A percentile compares a stretch with the other conserved stretches of the same genome.
Evolutionary conservation across 92 coral and sea anemone species (phyloP).

Genomic region (Phenganax marumi): DNA sequence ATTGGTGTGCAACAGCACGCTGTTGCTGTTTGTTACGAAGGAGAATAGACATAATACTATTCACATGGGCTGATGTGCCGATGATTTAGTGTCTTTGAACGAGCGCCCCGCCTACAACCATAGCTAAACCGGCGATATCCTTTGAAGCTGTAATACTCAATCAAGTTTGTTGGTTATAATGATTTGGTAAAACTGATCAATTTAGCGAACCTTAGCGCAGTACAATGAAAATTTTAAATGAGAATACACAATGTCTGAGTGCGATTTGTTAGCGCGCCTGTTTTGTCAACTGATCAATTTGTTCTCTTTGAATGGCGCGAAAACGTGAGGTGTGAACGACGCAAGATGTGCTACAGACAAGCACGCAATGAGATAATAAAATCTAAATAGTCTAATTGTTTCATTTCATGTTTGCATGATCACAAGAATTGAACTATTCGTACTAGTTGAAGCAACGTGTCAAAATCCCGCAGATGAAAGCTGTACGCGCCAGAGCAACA

Average conservation of each 20-base stretch:
- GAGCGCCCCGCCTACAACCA: constrained; percentile 7
- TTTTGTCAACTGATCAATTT: not conserved
- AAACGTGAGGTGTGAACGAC: constrained; percentile 6
- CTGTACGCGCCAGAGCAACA: not conserved
- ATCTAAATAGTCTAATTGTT: not conserved
- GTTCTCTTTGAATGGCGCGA: not conserved
- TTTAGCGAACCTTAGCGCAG: constrained; percentile 20
- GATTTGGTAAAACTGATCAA: constrained; percentile 31
- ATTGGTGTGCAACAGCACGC: not conserved
- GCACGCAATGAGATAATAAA: constrained; percentile 6
- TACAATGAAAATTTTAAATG: constrained; percentile 25
- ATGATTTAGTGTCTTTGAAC: not conserved
- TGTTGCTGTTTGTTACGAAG: not conserved
- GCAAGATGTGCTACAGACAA: not conserved
- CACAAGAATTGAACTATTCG: constrained; percentile 6
- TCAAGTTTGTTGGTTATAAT: constrained; percentile 33
- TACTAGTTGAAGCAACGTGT: not conserved
- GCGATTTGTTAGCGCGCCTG: constrained; percentile 8
- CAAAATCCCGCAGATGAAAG: not conserved
- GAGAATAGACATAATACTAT: constrained; percentile 13
- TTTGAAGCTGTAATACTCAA: constrained; percentile 25
- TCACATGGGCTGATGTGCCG: constrained; percentile 21
- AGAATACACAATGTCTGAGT: constrained; percentile 22
- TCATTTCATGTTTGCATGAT: constrained; percentile 20
- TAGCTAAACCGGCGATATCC: constrained; percentile 6